These are phyloP conservation scores for Phycodurus eques DNA, from an alignment of 2,113 vertebrate species.

Conservation along the genomic window DNA sequence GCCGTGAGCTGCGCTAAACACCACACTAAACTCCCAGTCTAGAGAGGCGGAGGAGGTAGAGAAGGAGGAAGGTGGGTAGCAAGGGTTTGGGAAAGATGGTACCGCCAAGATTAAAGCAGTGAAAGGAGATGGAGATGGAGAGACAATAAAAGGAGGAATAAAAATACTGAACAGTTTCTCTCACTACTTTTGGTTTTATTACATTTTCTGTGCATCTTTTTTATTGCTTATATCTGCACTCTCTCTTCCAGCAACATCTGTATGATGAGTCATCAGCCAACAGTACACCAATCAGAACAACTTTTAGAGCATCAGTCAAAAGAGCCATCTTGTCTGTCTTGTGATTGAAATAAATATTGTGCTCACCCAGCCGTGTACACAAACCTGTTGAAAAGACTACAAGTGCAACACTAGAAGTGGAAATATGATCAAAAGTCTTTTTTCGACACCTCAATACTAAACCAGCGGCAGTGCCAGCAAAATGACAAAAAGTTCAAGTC, in stretches of 20 bases:
- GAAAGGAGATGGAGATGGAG: slow-evolving; percentile 32
- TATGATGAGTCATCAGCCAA: slow-evolving; percentile 5
- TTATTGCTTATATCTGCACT: not conserved
- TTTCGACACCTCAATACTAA: slow-evolving; percentile 35
- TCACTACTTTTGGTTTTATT: slow-evolving; percentile 12
- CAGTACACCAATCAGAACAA: slow-evolving; percentile 17
- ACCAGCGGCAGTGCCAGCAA: slow-evolving; percentile 49
- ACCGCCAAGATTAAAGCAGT: slow-evolving; percentile 37
- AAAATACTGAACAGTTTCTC: not conserved
- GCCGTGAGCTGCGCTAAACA: slow-evolving; percentile 69
- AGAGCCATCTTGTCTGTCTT: slow-evolving; percentile 3
- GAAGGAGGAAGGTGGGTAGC: slow-evolving; percentile 10
- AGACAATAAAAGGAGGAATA: slow-evolving; percentile 17
- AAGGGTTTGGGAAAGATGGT: slow-evolving; percentile 22
- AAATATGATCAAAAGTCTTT: slow-evolving; percentile 23
- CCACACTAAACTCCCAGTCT: slow-evolving; percentile 60
- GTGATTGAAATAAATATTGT: slow-evolving; percentile 14
- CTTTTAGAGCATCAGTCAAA: slow-evolving; percentile 12
- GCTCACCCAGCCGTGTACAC: not conserved
- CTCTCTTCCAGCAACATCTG: not conserved
- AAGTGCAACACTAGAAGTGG: slow-evolving; percentile 14
- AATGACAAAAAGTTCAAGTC: slow-evolving; percentile 60
- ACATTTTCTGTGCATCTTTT: slow-evolving; percentile 21
- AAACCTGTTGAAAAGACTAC: slow-evolving; percentile 4
- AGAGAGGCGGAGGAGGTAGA: slow-evolving; percentile 4